Percentiles rank a stretch among this genome's conserved stretches.
phyloP scores from a whole-genome alignment of 1,140 invertebrate species.

The Penaeus japonicus region DNA sequence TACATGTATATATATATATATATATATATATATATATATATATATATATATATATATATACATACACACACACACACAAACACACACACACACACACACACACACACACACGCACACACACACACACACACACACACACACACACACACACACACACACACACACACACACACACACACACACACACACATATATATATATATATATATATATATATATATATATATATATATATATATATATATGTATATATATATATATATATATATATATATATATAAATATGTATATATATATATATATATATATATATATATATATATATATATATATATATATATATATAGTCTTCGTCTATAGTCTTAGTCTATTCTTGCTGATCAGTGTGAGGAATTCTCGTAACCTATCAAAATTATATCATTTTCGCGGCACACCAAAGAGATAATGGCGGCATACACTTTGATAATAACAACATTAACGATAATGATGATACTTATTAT shows the following conservation, averaged over 20 bases:
- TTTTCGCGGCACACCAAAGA: no score
- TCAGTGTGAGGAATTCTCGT: no score
- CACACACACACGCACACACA: no score
- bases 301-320: slow-evolving; percentile 17
- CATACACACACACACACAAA: background rate
- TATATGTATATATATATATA: slow-evolving; percentile 1
- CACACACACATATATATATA: background rate
- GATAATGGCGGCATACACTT: no score
- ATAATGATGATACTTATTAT: no score
- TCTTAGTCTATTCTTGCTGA: no score
- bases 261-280: slow-evolving; percentile 11
- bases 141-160: background rate
- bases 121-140: background rate
- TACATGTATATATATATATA: background rate
- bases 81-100: no score
- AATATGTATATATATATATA: slow-evolving; percentile 25
- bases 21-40: background rate
- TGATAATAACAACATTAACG: no score
- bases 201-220: background rate
- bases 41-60: background rate
- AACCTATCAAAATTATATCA: no score
- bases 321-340: slow-evolving; percentile 9
- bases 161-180: background rate
- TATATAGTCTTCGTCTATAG: no score
- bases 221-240: background rate